Evolutionary conservation across 2,797 vertebrate genomes (phyloP), one percentile per base, ranked within the genome.

Genomic region (Pipistrellus kuhlii): DNA sequence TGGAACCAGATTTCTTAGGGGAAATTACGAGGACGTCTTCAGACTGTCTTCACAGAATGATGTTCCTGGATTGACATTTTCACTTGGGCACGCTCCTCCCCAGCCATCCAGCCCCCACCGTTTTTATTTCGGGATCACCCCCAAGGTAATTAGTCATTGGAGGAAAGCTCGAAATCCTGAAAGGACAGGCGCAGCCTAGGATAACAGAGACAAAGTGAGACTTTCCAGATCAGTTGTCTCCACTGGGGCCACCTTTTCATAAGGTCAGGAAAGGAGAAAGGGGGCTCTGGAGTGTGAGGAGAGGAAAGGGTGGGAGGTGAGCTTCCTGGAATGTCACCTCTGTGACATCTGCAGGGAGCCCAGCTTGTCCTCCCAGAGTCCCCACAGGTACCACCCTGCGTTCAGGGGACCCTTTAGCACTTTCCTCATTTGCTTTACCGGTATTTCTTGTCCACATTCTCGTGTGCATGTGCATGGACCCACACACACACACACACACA

Each of bases 1-100:
- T 97, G 98, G 97, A 97, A 98, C 97, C 97, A 98, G 98, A 98
- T 98, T 98, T 98, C 98, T 97, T 98, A 95, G 97, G 98, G 98
- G 97, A 98, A 97, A 98, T 98, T 96, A 98, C 73, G 95, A 95
- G 94, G 95, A 94, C 83, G 95, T 97, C 97, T 97, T 96, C 83
- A 97, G 97, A 97, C 88, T 94, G 93, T 95, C 97, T 97, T 97
- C 85, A 80, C 80, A 64, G 96, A 97, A 96, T 91, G 94, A 82
- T 91, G 96, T 97, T 96, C 82, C 95, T 88, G 96, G 96, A 82
- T 92, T 96, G 97, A 95, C 96, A 85, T 81, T 97, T 97, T 94
- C 90, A 94, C 92, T 71, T 23, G 94, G 35, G 76, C 75, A 69
- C 92, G 96, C 93, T 83, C 96, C 96, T 85, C 92, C 83, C 87